Conservation (phyloP, 92 coral and sea anemone species). For the Isaurus tuberculatus region DNA sequence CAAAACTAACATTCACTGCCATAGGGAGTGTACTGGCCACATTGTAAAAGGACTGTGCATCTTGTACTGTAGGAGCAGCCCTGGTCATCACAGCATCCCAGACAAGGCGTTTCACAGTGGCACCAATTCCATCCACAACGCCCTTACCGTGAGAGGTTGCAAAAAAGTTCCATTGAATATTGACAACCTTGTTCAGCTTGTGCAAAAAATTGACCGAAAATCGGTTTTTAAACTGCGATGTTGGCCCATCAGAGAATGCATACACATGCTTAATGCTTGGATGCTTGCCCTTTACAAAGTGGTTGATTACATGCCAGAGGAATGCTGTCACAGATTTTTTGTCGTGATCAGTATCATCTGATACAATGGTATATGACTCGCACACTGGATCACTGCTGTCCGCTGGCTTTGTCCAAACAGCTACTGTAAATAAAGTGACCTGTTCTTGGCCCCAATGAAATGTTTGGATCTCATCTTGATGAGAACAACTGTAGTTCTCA, state of each 20-base stretch:
- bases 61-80: constrained; percentile 32
- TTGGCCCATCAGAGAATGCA: constrained; percentile 71
- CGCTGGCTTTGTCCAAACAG: constrained; percentile 50
- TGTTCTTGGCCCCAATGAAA: constrained; percentile 63
- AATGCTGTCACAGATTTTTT: constrained; percentile 50
- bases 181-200: constrained; percentile 49
- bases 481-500: constrained; percentile 48
- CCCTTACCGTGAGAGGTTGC: constrained; percentile 84
- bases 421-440: constrained; percentile 52
- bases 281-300: constrained; percentile 58
- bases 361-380: constrained; percentile 56
- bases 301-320: constrained; percentile 20
- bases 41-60: constrained; percentile 31
- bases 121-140: constrained; percentile 23
- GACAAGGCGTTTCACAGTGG: constrained; percentile 20
- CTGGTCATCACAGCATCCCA: constrained; percentile 36
- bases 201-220: constrained; percentile 59
- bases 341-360: constrained; percentile 48
- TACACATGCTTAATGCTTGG: constrained; percentile 42
- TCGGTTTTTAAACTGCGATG: constrained; percentile 74
- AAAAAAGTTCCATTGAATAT: constrained; percentile 67
- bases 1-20: constrained; percentile 21
- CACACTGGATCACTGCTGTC: constrained; percentile 9
- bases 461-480: constrained; percentile 56
- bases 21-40: constrained; percentile 42